These are phyloP conservation scores for Aricia artaxerxes DNA, from an alignment of 2,888 invertebrate species.

Conservation along the genomic window DNA sequence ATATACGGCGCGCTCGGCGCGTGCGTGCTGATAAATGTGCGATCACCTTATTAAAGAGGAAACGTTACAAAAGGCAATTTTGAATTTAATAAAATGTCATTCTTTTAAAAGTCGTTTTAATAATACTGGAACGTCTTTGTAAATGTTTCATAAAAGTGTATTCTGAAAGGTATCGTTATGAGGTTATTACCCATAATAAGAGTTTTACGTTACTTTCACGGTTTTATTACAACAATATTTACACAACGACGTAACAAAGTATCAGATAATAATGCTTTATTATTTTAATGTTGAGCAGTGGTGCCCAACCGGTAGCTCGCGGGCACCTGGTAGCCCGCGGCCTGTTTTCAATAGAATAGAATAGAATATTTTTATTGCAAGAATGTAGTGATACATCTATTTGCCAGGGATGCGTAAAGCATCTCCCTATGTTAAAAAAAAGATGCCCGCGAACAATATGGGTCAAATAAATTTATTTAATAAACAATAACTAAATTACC, in stretches of 20 bases:
- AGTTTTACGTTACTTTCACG: conserved; percentile 11
- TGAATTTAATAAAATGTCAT: background rate
- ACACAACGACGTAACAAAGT: background rate
- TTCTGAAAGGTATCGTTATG: conserved; percentile 31
- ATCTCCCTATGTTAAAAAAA: too few relatives aligned
- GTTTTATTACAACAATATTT: conserved; percentile 3
- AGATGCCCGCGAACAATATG: too few relatives aligned
- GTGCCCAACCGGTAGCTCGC: too few relatives aligned
- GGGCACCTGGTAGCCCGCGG: too few relatives aligned
- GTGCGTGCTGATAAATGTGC: too few relatives aligned
- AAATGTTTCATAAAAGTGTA: conserved; percentile 36
- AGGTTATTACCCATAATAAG: conserved; percentile 20
- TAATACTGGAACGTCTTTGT: conserved; percentile 26
- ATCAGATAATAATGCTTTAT: background rate
- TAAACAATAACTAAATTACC: too few relatives aligned
- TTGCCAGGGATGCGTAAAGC: too few relatives aligned
- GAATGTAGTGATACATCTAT: too few relatives aligned
- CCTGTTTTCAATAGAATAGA: too few relatives aligned
- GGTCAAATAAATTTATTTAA: too few relatives aligned
- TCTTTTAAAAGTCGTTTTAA: conserved; percentile 15
- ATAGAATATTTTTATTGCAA: too few relatives aligned
- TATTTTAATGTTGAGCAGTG: background rate
- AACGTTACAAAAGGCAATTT: conserved; percentile 3
- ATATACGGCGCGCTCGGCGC: too few relatives aligned
- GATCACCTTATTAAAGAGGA: background rate